Base-by-base conservation (phyloP, 2,113 vertebrate genomes). In the Seriola aureovittata region DNA sequence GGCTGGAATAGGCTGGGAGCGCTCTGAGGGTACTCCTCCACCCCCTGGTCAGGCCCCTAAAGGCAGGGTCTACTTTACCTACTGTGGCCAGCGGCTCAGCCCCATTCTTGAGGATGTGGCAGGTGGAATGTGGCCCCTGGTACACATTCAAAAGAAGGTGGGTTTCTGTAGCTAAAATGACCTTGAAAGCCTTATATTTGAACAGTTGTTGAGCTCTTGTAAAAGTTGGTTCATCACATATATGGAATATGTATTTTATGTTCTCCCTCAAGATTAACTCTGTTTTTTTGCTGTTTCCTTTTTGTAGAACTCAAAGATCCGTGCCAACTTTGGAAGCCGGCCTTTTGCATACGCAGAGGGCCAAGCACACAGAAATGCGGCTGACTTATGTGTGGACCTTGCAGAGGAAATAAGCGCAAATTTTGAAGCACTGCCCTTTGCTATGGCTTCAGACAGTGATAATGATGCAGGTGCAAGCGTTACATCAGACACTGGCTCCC, bases 91-190 rank as follows among this genome's bases (percentile, higher is more conserved):
- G 89, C 95, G 97, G 16, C 97, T 99, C 8, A 88, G 94, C n/a
- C 97, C 98, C 0, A 96, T 96, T 69, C 94, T 99, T 0, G 98
- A 99, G 75, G 98, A 99, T 36, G 98, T 99, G 63, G 97, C 97
- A 16, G 98, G 98, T 69, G 98, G 98, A 66, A 99, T 99, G 98
- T 99, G 98, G 98, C 98, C 98, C 0, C 95, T 99, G 62, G 97
- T 99, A 36, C 98, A 99, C 92, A 99, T 99, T 89, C 98, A 99
- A 89, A 99, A 99, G 91, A 99, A 99, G 96, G 98, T 95, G 89
- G 71, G 95, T 93, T 64, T 78, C 21, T 80, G 17, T 19, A 59
- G 40, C 10, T 57, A n/a, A 69, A 76, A 36, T 46, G 2, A 25
- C 8, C 7, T 57, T 32, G 7, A 14, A 32, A 23, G 0, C 8